phyloP scores from a whole-genome alignment of 2,888 invertebrate genomes.

The Papilio elwesi region DNA sequence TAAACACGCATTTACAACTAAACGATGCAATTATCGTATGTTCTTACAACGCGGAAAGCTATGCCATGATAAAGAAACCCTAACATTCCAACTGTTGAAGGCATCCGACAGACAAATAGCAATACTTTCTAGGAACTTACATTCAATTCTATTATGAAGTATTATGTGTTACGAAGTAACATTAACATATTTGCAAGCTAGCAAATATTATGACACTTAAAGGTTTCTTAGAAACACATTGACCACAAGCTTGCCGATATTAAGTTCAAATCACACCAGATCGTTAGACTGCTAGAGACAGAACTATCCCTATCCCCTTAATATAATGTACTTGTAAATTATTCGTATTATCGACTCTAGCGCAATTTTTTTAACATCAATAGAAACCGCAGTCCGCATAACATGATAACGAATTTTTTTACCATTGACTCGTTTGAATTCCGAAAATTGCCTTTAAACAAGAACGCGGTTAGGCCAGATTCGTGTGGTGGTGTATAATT shows the following conservation, averaged over 20 bases:
- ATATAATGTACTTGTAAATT: slow-evolving; percentile 28
- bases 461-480: slow-evolving; percentile 62
- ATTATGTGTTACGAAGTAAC: not conserved
- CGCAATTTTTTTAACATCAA: slow-evolving; percentile 61
- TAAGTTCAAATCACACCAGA: too few species aligned
- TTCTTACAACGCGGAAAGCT: slow-evolving; percentile 34
- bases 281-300: too few species aligned
- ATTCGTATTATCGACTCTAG: slow-evolving; percentile 42
- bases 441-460: slow-evolving; percentile 59
- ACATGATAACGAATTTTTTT: slow-evolving; percentile 69
- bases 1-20: slow-evolving; percentile 31
- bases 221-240: too few species aligned
- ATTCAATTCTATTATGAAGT: not conserved
- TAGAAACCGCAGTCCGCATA: slow-evolving; percentile 64
- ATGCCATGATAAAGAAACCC: slow-evolving; percentile 14
- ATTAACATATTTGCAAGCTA: too few species aligned
- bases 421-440: slow-evolving; percentile 58
- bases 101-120: slow-evolving; percentile 8
- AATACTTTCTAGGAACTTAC: slow-evolving; percentile 16
- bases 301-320: not conserved
- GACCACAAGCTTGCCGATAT: too few species aligned
- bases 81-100: slow-evolving; percentile 13
- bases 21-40: slow-evolving; percentile 37
- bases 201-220: too few species aligned
- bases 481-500: slow-evolving; percentile 48